Evolutionary conservation across 2,888 invertebrate species (phyloP), one percentile per base, ranked within the genome.

Genomic region (Lordiphosa fenestrarum): DNA sequence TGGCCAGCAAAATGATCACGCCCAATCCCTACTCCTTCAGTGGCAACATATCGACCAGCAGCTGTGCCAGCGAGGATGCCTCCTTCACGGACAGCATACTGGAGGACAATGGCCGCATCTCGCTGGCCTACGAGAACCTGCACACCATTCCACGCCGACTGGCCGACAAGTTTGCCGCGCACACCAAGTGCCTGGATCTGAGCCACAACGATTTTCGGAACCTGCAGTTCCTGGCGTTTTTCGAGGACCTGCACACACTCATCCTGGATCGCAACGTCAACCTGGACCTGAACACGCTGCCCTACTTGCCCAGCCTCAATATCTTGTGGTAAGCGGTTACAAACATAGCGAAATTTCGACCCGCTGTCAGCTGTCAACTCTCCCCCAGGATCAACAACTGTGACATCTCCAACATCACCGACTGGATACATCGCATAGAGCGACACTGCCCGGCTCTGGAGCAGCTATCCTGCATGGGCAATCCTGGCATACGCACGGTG

Each of bases 211-310:
- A 93, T 86, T 92, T 95, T 69, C 95, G 95, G 52, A 94, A 94
- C 88, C 89, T 96, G 52, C 92, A 94, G 65, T 94, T 94, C 78
- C 87, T 96, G 36, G 91, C 92, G 3, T 92, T 93, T 80, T 95
- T 96, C 88, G 93, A 92, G 58, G 91, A 92, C 58, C 88, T 96
- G 55, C 93, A 94, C 7, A 94, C 95, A 0, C 88, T 96, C 10
- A 95, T 96, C 71, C 91, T 95, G 69, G 97, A 97, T 88, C 93
- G 94, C 73, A 97, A 97, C 86, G 91, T 91, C 2, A 92, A 95
- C 56, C 92, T 93, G 25, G 93, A 94, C 40, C 92, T 92, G 50
- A 93, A 94, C 35, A 90, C 91, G 10, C 91, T 96, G 46, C 96
- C 96, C 0, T 91, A 91, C 38, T 88, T 95, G 87, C 94, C 94